Conservation (phyloP, 1,140 invertebrate genomes). For the Drosophila virilis region DNA sequence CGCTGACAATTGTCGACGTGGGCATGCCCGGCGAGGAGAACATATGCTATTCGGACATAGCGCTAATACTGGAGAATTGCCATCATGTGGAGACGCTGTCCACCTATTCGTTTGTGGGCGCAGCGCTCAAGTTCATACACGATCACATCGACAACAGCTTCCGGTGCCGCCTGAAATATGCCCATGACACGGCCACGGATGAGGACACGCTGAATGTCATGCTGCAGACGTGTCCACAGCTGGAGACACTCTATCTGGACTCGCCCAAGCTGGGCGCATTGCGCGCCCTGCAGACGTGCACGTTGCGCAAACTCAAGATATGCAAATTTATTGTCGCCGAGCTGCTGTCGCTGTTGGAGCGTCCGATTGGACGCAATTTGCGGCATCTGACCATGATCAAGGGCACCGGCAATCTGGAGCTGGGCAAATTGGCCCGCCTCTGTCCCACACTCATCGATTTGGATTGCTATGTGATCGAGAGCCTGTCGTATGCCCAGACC, state of each 20-base stretch:
- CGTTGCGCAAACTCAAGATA: slow-evolving; percentile 86
- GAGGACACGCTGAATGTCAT: slow-evolving; percentile 86
- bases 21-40: slow-evolving; percentile 88
- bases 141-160: slow-evolving; percentile 85
- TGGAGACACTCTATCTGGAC: slow-evolving; percentile 87
- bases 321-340: slow-evolving; percentile 87
- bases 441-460: slow-evolving; percentile 86
- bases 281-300: slow-evolving; percentile 84
- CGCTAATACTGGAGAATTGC: slow-evolving; percentile 86
- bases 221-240: slow-evolving; percentile 85
- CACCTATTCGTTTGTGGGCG: slow-evolving; percentile 88
- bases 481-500: slow-evolving; percentile 85
- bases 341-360: slow-evolving; percentile 86
- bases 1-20: slow-evolving; percentile 87
- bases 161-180: slow-evolving; percentile 86
- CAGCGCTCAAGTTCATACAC: slow-evolving; percentile 85
- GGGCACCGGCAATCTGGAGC: slow-evolving; percentile 86
- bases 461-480: slow-evolving; percentile 87
- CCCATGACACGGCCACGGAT: slow-evolving; percentile 87
- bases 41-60: slow-evolving; percentile 87
- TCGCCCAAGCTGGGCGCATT: slow-evolving; percentile 86
- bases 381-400: slow-evolving; percentile 87
- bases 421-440: slow-evolving; percentile 86
- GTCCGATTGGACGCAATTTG: slow-evolving; percentile 85
- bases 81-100: slow-evolving; percentile 87